phyloP scores from a whole-genome alignment of 2,113 vertebrate genomes.

The Larimichthys polyactis region DNA sequence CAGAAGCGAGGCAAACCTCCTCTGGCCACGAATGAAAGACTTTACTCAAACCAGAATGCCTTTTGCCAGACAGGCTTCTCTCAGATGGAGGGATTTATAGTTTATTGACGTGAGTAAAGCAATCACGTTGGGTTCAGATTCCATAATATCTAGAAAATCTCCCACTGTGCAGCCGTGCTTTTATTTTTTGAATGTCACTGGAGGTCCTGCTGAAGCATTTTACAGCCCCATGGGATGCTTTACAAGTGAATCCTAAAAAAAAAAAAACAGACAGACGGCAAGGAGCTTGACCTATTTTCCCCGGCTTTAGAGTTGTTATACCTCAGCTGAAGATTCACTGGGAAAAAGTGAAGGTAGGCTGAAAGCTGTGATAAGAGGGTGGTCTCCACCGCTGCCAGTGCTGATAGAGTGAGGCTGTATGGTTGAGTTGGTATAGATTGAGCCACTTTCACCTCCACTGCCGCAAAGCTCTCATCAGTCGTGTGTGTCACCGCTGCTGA shows the following conservation, averaged over 20 bases:
- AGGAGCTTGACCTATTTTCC: slow-evolving; percentile 43
- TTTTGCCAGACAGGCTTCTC: slow-evolving; percentile 12
- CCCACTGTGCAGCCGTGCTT: not conserved
- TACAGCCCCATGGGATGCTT: not conserved
- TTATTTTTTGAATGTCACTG: not conserved
- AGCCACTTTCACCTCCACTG: slow-evolving; percentile 34
- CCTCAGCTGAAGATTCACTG: slow-evolving; percentile 18
- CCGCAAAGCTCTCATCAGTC: slow-evolving; percentile 40
- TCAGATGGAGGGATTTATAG: slow-evolving; percentile 15
- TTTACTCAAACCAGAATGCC: not conserved
- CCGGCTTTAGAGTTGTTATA: slow-evolving; percentile 20
- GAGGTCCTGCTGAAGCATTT: slow-evolving; percentile 4
- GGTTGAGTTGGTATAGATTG: slow-evolving; percentile 51
- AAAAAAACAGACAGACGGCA: not conserved
- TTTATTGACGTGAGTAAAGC: slow-evolving; percentile 36
- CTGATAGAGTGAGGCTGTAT: slow-evolving; percentile 46
- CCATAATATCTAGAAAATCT: slow-evolving; percentile 1
- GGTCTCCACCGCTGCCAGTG: slow-evolving; percentile 10
- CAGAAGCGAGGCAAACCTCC: slow-evolving; percentile 10
- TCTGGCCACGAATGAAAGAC: slow-evolving; percentile 22
- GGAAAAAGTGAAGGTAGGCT: not conserved
- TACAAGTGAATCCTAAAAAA: not conserved
- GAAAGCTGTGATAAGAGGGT: slow-evolving; percentile 39
- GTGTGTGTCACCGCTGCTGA: slow-evolving; percentile 24
- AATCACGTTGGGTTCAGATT: slow-evolving; percentile 15